Base-by-base conservation (phyloP, 2,797 vertebrate genomes). In the Iguana delicatissima region DNA sequence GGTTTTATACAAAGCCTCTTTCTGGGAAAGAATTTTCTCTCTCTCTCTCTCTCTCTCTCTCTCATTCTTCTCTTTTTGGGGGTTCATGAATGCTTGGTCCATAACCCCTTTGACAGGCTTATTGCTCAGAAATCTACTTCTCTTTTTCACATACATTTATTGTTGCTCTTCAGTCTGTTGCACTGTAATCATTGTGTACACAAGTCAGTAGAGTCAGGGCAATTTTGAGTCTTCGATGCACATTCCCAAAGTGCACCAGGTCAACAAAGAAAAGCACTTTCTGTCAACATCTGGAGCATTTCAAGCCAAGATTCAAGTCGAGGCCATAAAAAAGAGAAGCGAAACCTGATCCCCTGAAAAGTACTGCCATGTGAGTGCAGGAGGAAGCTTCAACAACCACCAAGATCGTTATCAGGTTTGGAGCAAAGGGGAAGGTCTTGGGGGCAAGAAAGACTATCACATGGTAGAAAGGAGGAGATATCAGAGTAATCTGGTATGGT, bases 281-380 rank as follows among this genome's bases (percentile, higher is more conserved):
- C 82, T 87, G 80, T 79, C 80, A 87, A 91, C 85, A 91, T 91
- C 72, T 91, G 89, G 85, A 90, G 85, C 80, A 87, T 90, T 90
- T 91, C 80, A 91, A 91, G 35, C 57, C 85, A 90, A 76, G 80
- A 87, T 87, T 83, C 57, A 83, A 77, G 55, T 59, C 22, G 1
- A 87, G 80, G 64, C 69, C n/a, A 84, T 84, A 87, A 91, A 91
- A 55, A 26, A 87, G 82, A 89, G 67, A 42, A 55, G 72, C 4
- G 89, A 87, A 91, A 84, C 80, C 73, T 77, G 72, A 90, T 83
- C 80, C 69, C 69, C 80, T 57, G 72, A 69, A 91, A 87, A 87
- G 18, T 67, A 79, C 10, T 87, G 73, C 72, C n/a, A n/a, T 79
- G 72, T 55, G 80, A 87, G 83, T 64, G 24, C 38, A 76, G 29